Evolutionary conservation across 2,113 vertebrate species (phyloP).

Genomic region (Larimichthys polyactis): DNA sequence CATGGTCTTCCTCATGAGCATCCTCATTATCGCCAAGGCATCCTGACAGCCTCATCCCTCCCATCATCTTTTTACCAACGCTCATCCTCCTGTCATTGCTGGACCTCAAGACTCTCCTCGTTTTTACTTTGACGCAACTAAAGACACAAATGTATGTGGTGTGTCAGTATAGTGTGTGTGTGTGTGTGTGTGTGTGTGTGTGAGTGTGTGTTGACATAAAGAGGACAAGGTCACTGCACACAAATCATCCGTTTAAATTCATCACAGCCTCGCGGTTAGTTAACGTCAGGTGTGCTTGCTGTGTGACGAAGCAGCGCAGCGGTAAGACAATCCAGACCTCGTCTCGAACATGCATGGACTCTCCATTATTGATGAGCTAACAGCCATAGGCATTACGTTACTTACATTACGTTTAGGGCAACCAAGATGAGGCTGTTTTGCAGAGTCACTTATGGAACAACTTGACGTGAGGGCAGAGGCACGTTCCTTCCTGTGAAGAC

Average conservation of each 20-base stretch:
- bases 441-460: conserved; percentile 14
- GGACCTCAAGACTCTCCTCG: conserved; percentile 8
- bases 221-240: conserved; percentile 19
- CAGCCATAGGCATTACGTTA: conserved; percentile 68
- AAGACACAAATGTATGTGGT: conserved; percentile 1
- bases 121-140: conserved; percentile 9
- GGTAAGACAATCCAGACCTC: conserved; percentile 69
- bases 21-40: conserved; percentile 93
- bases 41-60: conserved; percentile 73
- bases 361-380: conserved; percentile 74
- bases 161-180: conserved; percentile 27
- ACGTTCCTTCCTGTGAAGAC: neutral
- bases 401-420: conserved; percentile 46
- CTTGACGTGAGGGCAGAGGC: neutral
- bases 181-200: conserved; percentile 7
- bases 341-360: conserved; percentile 68
- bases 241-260: conserved; percentile 34
- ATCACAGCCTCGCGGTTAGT: conserved; percentile 32
- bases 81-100: neutral
- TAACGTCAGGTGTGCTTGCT: conserved; percentile 58
- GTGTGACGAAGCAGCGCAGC: conserved; percentile 52
- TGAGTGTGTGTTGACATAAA: conserved; percentile 26
- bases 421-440: conserved; percentile 34
- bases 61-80: conserved; percentile 4
- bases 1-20: conserved; percentile 98